phyloP scores from a whole-genome alignment of 2,113 vertebrate species.

The Globicephala melas region DNA sequence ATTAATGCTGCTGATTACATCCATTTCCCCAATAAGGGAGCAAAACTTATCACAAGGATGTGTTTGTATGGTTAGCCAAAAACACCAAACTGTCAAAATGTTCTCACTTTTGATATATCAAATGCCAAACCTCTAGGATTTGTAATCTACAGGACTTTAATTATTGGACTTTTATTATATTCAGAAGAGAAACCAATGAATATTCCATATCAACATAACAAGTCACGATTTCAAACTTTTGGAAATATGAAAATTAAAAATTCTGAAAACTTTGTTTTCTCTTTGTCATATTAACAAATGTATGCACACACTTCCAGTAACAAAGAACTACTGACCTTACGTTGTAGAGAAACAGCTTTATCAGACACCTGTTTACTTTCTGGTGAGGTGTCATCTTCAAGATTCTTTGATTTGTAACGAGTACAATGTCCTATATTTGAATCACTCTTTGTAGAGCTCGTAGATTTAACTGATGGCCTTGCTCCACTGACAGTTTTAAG shows the following conservation, averaged over 20 bases:
- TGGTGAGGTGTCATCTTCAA: slow-evolving; percentile 1
- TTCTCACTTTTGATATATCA: not conserved
- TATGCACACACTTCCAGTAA: not conserved
- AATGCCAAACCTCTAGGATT: not conserved
- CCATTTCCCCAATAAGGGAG: not conserved
- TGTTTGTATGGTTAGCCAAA: not conserved
- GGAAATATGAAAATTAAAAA: slow-evolving; percentile 23
- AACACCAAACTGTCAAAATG: not conserved
- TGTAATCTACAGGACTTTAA: not conserved
- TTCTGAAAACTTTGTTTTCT: not conserved
- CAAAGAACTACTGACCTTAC: slow-evolving; percentile 67
- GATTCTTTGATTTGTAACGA: slow-evolving; percentile 67
- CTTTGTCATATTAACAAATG: not conserved
- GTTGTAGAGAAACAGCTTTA: slow-evolving; percentile 56
- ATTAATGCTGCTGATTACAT: not conserved
- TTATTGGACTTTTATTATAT: not conserved
- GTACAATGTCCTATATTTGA: slow-evolving; percentile 4
- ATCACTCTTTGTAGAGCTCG: slow-evolving; percentile 61
- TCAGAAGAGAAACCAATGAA: not conserved
- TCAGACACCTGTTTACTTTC: slow-evolving; percentile 51
- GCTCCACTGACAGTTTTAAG: slow-evolving; percentile 51
- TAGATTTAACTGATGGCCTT: slow-evolving; percentile 59
- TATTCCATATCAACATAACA: not conserved
- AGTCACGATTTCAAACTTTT: not conserved
- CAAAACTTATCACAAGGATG: not conserved